Base-by-base conservation (phyloP, 2,888 invertebrate genomes). In the Oscheius myriophilus region DNA sequence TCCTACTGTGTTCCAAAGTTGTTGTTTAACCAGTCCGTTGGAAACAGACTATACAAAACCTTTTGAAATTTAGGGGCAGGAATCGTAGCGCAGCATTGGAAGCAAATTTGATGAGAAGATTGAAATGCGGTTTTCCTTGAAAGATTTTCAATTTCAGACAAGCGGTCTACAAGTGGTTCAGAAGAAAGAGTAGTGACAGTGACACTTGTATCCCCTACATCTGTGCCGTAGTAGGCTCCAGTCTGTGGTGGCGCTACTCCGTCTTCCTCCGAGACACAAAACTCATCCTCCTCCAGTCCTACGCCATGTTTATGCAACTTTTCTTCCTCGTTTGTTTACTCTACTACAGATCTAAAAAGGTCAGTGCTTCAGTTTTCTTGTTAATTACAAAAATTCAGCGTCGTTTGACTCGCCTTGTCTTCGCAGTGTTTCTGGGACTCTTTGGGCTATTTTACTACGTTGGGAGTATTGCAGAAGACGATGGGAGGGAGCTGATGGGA, bases 141-240 rank as follows among this genome's bases (percentile, higher is more conserved):
- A n/a, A n/a, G n/a, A n/a, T n/a, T n/a, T n/a, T n/a, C n/a, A n/a
- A n/a, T n/a, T 84, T 68, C 73, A 85, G 85, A 16, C 85, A 86
- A 73, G 85, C 85, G 16, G 85, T 85, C 16, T 78, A 77, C 70
- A 85, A 85, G 73, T 85, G 85, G 85, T 73, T 81, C 55, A 67
- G 82, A 45, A 61, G 85, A 45, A 75, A 79, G 57, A 76, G 78
- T 65, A 80, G 80, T 41, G 84, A 85, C 71, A 77, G 79, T 26
- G 85, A 85, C 67, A 83, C 85, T 0, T 73, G 79, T 4, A 67
- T 85, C 7, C 85, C 85, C 2, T 85, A 85, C 57, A 66, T 84
- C n/a, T 83, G 80, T 73, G 82, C 78, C 11, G 73, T 80, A 11
- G 73, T 82, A n/a, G 82, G 82, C 2, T 82, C 85, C 0, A 49